phyloP scores from a whole-genome alignment of 2,113 vertebrate genomes.

The Thomomys bottae region DNA sequence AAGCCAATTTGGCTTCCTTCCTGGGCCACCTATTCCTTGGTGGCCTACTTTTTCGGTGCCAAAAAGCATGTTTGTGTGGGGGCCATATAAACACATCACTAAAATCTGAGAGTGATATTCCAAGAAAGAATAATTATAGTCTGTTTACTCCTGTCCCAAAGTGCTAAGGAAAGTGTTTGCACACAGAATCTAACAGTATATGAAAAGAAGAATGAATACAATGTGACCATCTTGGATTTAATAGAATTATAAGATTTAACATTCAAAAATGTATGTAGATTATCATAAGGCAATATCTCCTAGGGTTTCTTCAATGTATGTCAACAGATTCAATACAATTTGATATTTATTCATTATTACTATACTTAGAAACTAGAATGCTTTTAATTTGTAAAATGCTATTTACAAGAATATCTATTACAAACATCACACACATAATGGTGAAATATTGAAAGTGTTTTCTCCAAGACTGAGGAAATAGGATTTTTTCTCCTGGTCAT shows the following conservation, averaged over 20 bases:
- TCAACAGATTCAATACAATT: not conserved
- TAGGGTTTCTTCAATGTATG: conserved; percentile 1
- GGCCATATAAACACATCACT: not conserved
- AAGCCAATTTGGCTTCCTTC: not conserved
- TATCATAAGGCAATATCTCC: not conserved
- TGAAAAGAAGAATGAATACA: not conserved
- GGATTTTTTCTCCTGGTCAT: no score
- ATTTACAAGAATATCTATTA: not conserved
- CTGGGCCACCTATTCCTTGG: not conserved
- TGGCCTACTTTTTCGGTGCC: not conserved
- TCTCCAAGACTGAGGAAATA: not conserved
- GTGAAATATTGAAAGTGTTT: not conserved
- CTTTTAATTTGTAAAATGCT: not conserved
- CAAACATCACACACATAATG: not conserved
- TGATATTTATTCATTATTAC: not conserved
- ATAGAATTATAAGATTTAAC: not conserved
- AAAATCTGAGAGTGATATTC: not conserved
- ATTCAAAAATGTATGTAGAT: not conserved
- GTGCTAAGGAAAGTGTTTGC: conserved; percentile 1
- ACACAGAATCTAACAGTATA: not conserved
- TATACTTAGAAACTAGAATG: not conserved
- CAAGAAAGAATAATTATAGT: not conserved
- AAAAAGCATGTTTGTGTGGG: not conserved
- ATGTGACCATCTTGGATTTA: not conserved
- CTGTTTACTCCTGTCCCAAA: not conserved